Base-by-base conservation (phyloP, 1,140 invertebrate genomes). In the Popillia japonica region DNA sequence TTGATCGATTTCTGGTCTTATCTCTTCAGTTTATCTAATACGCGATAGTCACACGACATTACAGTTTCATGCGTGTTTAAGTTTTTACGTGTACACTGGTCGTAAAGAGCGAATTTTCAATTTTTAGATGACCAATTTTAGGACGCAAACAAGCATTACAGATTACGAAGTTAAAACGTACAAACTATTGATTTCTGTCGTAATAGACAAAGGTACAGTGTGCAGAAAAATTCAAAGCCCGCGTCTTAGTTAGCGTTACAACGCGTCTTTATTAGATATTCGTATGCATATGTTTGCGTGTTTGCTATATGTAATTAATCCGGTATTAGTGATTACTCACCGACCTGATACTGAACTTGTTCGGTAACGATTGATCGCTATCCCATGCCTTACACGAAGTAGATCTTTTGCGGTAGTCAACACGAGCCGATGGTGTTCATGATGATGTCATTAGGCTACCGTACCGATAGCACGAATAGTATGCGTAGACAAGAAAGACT, bases 401-500 rank as follows among this genome's bases (percentile, higher is more conserved):
- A 76, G 68, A 27, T 23, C 11, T 68, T 78, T 23, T 20, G 41
- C 78, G 27, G 79, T 40, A 64, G 73, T 75, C 79, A 80, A 77
- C 79, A 80, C 77, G 34, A 59, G 17, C 22, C 44, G 68, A 61
- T 64, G 55, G 59, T 72, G n/a, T 77, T 75, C 74, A 76, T 64
- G 20, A 9, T 64, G 20, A 23, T 27, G 61, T 64, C 61, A 64
- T 20, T 64, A 20, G 3, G 61, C 61, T 64, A 64, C 42, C 75
- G 78, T 79, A 72, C 81, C 83, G 85, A 85, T 73, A 86, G 86
- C 72, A 86, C 84, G 75, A 87, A 85, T 68, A 86, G 86, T 74
- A 77, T 80, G 73, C 82, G 83, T 72, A 72, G 81, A 85, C 86
- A 75, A 81, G 87, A 78, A 86, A 85, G 85, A 48, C 78, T 82